phyloP scores from a whole-genome alignment of 1,140 invertebrate species.

The Plutomurus gul region DNA sequence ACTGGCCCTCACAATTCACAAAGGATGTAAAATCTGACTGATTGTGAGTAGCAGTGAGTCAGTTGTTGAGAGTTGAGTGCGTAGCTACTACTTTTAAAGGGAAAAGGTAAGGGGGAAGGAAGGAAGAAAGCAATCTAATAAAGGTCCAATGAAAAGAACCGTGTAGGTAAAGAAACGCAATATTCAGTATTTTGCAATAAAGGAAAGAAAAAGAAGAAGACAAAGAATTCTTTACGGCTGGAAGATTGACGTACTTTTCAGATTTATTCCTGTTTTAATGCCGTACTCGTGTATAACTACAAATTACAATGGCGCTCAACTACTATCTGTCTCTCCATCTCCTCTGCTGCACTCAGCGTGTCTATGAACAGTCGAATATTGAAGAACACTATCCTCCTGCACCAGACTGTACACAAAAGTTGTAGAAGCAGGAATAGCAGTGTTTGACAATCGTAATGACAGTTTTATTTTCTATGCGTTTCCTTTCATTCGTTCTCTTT shows the following conservation, averaged over 20 bases:
- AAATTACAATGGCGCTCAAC: not conserved
- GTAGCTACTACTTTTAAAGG: not conserved
- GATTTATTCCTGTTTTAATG: slow-evolving; percentile 17
- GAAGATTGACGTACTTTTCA: not conserved
- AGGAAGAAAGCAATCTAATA: not conserved
- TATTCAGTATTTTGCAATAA: not conserved
- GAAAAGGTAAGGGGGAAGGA: not conserved
- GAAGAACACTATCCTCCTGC: not conserved
- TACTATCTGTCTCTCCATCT: not conserved
- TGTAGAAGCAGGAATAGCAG: not conserved
- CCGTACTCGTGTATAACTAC: not conserved
- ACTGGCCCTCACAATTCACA: too few relatives aligned
- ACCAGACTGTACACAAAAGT: not conserved
- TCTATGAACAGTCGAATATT: not conserved
- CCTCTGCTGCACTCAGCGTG: not conserved
- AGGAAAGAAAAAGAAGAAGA: not conserved
- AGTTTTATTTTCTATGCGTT: not conserved
- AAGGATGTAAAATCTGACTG: not conserved
- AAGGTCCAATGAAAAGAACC: not conserved
- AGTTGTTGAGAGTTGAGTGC: too few relatives aligned
- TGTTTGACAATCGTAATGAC: not conserved
- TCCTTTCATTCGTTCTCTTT: not conserved
- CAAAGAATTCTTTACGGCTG: not conserved
- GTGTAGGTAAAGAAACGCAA: too few relatives aligned
- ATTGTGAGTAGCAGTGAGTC: too few relatives aligned